These are phyloP conservation scores for Clinocottus analis DNA, from an alignment of 2,113 vertebrate genomes.

Conservation along the genomic window DNA sequence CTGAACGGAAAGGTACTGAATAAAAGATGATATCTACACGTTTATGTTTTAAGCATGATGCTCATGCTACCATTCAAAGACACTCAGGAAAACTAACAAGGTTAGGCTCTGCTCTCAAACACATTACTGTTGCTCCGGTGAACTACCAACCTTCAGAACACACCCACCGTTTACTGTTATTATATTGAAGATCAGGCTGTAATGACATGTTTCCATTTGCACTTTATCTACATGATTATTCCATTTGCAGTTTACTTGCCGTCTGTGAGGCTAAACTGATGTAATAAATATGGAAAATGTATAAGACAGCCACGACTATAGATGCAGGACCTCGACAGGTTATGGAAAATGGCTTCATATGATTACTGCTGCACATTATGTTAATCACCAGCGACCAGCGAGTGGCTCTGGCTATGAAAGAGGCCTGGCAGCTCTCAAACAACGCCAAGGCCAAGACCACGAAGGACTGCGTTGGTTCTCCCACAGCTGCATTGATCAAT, in stretches of 20 bases:
- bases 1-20: conserved; percentile 8
- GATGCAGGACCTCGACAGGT: neutral
- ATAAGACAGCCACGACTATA: neutral
- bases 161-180: neutral
- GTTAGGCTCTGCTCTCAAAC: neutral
- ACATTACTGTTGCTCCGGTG: neutral
- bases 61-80: neutral
- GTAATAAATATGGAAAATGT: neutral
- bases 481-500: neutral
- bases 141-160: neutral
- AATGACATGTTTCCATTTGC: neutral
- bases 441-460: neutral
- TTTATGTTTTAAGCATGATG: neutral
- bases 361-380: neutral
- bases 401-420: neutral
- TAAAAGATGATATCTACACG: conserved; percentile 5
- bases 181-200: neutral
- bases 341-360: neutral
- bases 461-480: no score
- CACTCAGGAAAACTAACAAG: neutral
- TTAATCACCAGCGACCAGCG: neutral
- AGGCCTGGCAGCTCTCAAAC: neutral
- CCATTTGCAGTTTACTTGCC: neutral
- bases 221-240: neutral
- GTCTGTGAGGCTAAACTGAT: neutral